A percentile compares a stretch with the other conserved stretches of the same genome.
phyloP scores from a whole-genome alignment of 1,140 invertebrate species.

The Tetramorium parvispinum region DNA sequence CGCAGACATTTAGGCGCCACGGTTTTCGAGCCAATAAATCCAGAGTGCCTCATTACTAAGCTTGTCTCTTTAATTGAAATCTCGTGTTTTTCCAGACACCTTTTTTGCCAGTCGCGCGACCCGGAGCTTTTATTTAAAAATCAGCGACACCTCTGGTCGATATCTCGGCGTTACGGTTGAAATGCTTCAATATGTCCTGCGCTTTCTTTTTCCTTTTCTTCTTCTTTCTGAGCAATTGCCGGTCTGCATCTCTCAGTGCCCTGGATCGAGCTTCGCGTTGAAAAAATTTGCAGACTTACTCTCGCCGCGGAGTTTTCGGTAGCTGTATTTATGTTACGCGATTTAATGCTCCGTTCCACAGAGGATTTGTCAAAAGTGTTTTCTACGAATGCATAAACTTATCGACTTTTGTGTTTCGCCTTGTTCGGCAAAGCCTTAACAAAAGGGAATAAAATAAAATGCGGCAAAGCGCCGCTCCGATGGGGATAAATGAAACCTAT shows the following conservation, averaged over 20 bases:
- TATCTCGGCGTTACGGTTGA: slow-evolving; percentile 55
- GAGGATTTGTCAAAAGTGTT: neutral
- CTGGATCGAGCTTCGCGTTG: neutral
- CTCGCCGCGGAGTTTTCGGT: slow-evolving; percentile 3
- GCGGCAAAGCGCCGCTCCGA: neutral
- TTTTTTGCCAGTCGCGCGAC: slow-evolving; percentile 65
- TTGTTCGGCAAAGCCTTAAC: neutral
- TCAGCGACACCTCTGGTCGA: slow-evolving; percentile 65
- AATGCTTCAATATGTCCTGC: slow-evolving; percentile 9
- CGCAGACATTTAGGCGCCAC: slow-evolving; percentile 77
- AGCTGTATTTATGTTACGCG: neutral
- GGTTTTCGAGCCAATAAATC: slow-evolving; percentile 81
- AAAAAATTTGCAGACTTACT: too few relatives aligned
- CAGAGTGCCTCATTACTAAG: slow-evolving; percentile 83
- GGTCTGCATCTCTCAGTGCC: neutral
- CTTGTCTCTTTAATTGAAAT: slow-evolving; percentile 86
- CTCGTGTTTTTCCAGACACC: slow-evolving; percentile 83
- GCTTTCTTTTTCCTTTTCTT: slow-evolving; percentile 12
- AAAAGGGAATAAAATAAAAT: slow-evolving; percentile 34
- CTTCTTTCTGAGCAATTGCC: slow-evolving; percentile 9
- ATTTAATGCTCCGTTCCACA: neutral
- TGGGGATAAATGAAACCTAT: slow-evolving; percentile 41
- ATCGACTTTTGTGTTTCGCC: neutral
- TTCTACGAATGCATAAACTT: neutral
- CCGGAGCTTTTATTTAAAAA: slow-evolving; percentile 67